Evolutionary conservation across 2,797 vertebrate species (phyloP), one percentile per base, ranked within the genome.

Genomic region (Anguilla pacifica): DNA sequence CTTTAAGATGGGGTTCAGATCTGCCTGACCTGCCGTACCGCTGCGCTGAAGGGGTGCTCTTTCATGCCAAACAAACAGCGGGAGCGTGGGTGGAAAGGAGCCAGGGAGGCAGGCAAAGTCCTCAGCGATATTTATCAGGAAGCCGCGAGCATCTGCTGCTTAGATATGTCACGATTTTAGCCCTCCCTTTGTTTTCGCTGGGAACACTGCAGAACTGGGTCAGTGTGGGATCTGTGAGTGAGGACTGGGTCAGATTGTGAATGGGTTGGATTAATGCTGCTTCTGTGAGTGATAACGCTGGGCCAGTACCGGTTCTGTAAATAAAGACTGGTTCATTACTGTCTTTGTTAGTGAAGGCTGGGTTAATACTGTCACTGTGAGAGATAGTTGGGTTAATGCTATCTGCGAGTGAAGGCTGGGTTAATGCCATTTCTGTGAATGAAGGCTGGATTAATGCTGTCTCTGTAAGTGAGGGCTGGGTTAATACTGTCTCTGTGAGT

Each of bases 401-500:
- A 25, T 72, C 28, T 11, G 13, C 28, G n/a, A 31, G n/a, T 72
- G 13, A 72, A 35, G 28, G 13, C 67, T 31, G 67, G 22, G 17
- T 19, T 22, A 64, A 22, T 31, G 7, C 31, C 22, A 22, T 10
- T 6, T 39, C 9, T 31, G 72, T 31, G 64, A 70, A 22, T 70
- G 64, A 70, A 22, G 15, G 5, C 19, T 19, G n/a, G 64, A 22
- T 28, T 22, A 22, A 22, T 22, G 64, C 19, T 70, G n/a, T 22
- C 13, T 39, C 55, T 31, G 17, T 53, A 46, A 46, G 55, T 22
- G 77, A 86, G 92, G 87, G 88, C 64, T 25, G 90, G 87, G 89
- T 81, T 72, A 39, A 84, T 85, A 89, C 83, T 91, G 89, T 91
- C 13, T 86, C 67, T 87, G 91, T 89, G 90, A 72, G 87, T 87